Conservation (phyloP, 2,113 vertebrate species). For the Hystrix brachyura region DNA sequence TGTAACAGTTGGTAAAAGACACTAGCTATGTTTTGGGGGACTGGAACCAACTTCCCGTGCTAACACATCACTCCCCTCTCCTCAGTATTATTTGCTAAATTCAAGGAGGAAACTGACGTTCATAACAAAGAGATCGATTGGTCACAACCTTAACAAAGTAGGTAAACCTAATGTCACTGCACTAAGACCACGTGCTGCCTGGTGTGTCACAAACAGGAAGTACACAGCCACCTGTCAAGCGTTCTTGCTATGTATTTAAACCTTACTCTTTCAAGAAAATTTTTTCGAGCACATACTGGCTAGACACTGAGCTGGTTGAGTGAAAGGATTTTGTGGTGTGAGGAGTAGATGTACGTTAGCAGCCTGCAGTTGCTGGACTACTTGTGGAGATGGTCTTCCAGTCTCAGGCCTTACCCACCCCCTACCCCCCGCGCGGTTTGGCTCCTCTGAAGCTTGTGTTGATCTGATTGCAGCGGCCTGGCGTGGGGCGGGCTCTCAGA, state of each 20-base stretch:
- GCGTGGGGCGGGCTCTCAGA: not conserved
- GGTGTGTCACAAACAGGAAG: not conserved
- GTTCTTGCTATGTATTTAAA: not conserved
- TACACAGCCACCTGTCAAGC: not conserved
- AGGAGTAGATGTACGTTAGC: not conserved
- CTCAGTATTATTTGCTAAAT: not conserved
- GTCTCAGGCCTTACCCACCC: not conserved
- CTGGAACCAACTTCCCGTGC: not conserved
- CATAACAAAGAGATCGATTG: not conserved
- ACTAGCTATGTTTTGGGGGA: not conserved
- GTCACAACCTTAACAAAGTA: not conserved
- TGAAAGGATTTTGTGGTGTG: not conserved
- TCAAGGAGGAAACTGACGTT: conserved; percentile 12
- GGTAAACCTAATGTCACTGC: not conserved
- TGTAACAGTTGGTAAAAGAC: not conserved
- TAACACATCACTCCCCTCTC: not conserved
- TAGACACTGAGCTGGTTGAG: not conserved
- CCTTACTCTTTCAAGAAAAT: not conserved
- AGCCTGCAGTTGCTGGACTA: not conserved
- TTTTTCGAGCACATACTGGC: not conserved
- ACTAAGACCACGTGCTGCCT: fast-evolving
- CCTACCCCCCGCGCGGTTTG: not conserved
- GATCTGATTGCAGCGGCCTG: not conserved
- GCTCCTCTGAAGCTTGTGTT: not conserved
- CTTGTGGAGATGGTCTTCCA: not conserved